phyloP scores from a whole-genome alignment of 1,140 invertebrate species.

The Zaprionus nigranus region DNA sequence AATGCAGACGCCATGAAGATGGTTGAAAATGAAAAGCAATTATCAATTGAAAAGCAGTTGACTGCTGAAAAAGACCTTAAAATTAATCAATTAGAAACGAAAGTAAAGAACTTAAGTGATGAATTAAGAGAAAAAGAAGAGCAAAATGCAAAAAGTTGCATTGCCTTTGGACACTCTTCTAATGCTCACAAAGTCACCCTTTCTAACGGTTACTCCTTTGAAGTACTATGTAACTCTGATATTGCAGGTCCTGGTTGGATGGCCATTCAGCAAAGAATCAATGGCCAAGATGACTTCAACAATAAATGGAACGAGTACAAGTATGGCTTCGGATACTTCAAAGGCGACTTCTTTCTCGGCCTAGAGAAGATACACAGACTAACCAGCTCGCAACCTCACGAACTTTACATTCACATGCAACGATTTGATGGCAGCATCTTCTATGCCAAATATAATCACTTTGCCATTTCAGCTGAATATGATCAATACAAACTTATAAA shows the following conservation, averaged over 20 bases:
- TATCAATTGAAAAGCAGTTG: too few relatives aligned
- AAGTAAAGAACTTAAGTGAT: slow-evolving; percentile 5
- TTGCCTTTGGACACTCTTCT: neutral
- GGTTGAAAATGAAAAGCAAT: too few relatives aligned
- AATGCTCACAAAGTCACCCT: neutral
- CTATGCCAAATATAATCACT: neutral
- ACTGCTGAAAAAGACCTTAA: too few relatives aligned
- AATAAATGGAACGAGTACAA: neutral
- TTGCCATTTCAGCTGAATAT: neutral
- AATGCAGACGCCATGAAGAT: neutral
- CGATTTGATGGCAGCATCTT: neutral
- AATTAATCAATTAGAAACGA: neutral
- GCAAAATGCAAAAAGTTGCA: neutral
- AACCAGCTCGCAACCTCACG: neutral
- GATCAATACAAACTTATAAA: neutral
- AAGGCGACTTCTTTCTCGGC: neutral
- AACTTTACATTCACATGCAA: slow-evolving; percentile 1
- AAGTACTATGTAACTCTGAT: neutral
- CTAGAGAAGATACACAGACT: neutral
- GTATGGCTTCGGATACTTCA: neutral
- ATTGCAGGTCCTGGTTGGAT: neutral
- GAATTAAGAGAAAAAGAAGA: neutral
- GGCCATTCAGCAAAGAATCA: neutral
- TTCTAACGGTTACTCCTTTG: neutral
- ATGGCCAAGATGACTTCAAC: neutral